phyloP scores from a whole-genome alignment of 2,113 vertebrate species.

The Collichthys lucidus region DNA sequence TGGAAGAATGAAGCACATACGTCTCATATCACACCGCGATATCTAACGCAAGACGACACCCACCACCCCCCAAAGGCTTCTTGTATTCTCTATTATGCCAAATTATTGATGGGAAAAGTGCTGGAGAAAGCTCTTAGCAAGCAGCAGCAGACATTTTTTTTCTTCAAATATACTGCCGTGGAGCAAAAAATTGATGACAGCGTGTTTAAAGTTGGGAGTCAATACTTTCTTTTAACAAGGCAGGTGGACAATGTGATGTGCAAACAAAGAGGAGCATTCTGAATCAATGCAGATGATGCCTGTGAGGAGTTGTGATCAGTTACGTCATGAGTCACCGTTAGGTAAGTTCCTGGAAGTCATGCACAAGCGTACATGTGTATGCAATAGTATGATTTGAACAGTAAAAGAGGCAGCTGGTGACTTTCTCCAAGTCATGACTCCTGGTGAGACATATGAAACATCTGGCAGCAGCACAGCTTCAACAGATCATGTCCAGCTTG shows the following conservation, averaged over 20 bases:
- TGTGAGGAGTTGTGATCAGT: not conserved
- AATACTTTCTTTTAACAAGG: not conserved
- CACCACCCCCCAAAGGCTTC: not conserved
- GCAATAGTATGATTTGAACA: not conserved
- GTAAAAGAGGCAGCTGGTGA: not conserved
- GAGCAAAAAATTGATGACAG: slow-evolving; percentile 22
- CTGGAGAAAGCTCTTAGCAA: slow-evolving; percentile 45
- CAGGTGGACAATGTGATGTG: not conserved
- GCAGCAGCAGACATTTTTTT: not conserved
- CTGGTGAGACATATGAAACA: not conserved
- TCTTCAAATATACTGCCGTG: not conserved
- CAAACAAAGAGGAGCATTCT: not conserved
- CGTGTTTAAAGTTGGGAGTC: not conserved
- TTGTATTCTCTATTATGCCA: slow-evolving; percentile 15
- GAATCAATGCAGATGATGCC: not conserved
- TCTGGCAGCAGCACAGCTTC: not conserved
- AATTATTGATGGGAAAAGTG: slow-evolving; percentile 62
- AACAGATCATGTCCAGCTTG: not conserved
- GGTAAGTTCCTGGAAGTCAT: not conserved
- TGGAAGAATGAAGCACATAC: not conserved
- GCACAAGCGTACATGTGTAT: not conserved
- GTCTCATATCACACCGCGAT: not conserved
- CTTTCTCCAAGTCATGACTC: not conserved
- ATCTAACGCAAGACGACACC: slow-evolving; percentile 1
- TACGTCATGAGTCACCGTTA: not conserved